Conservation (phyloP, 2,113 vertebrate genomes). For the Phyllostomus discolor region DNA sequence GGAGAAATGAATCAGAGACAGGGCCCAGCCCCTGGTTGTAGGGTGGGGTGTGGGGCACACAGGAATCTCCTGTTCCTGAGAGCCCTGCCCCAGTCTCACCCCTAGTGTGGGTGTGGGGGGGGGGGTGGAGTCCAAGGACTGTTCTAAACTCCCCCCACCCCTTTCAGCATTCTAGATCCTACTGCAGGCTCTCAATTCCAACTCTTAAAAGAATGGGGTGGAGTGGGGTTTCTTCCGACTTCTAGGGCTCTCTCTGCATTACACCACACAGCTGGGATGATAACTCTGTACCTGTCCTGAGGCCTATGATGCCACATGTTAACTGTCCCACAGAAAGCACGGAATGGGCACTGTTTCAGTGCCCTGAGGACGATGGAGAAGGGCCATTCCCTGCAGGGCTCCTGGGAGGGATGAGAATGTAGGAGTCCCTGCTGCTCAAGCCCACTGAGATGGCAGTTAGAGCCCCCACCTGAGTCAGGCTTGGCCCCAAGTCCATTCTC, state of each 20-base stretch:
- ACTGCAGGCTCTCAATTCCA: neutral
- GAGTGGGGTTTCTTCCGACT: neutral
- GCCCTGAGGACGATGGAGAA: neutral
- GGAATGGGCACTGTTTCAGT: neutral
- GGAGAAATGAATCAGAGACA: neutral
- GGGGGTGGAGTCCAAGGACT: neutral
- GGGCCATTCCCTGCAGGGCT: neutral
- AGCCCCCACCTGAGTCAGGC: neutral
- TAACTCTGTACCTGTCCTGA: neutral
- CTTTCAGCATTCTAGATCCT: neutral
- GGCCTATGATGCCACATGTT: neutral
- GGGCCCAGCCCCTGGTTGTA: neutral
- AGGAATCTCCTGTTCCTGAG: neutral
- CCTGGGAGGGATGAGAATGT: neutral
- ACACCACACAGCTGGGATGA: neutral
- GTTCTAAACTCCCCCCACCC: neutral
- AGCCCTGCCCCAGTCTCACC: neutral
- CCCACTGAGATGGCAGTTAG: neutral
- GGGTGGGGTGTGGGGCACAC: neutral
- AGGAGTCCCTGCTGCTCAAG: neutral
- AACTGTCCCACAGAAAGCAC: neutral
- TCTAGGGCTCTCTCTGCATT: neutral
- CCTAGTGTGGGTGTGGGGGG: neutral
- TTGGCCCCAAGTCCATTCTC: neutral
- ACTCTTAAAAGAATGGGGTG: neutral